Conservation (phyloP, 2,113 vertebrate genomes). For the Odocoileus hemionus region DNA sequence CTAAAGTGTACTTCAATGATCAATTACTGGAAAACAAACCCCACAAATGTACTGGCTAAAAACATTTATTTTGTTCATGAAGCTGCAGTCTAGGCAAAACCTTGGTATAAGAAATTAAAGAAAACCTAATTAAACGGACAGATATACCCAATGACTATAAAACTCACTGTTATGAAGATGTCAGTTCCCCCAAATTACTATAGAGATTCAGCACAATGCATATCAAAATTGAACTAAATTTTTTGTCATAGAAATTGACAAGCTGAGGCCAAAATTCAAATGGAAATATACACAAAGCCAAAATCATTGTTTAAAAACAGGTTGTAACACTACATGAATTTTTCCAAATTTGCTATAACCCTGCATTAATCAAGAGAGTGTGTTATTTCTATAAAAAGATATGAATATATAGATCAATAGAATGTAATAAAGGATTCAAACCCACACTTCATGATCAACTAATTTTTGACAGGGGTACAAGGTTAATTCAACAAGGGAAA, state of each 20-base stretch:
- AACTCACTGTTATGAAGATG: not conserved
- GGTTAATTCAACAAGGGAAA: not conserved
- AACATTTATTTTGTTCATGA: not conserved
- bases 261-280: not conserved
- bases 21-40: not conserved
- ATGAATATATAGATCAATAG: not conserved
- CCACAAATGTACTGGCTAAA: not conserved
- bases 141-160: not conserved
- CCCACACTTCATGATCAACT: not conserved
- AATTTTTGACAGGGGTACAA: not conserved
- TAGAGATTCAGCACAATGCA: not conserved
- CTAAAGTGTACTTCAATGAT: not conserved
- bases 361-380: not conserved
- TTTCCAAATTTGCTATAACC: not conserved
- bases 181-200: not conserved
- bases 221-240: not conserved
- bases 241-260: not conserved
- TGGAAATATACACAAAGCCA: not conserved
- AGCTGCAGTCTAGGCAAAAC: not conserved
- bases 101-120: not conserved
- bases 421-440: not conserved
- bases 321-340: not conserved
- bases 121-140: not conserved
- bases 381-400: not conserved
- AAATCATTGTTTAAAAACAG: not conserved